Conservation (phyloP, 30 jellyfish, hydroid and myxozoan genomes). For the Aurelia sp. region DNA sequence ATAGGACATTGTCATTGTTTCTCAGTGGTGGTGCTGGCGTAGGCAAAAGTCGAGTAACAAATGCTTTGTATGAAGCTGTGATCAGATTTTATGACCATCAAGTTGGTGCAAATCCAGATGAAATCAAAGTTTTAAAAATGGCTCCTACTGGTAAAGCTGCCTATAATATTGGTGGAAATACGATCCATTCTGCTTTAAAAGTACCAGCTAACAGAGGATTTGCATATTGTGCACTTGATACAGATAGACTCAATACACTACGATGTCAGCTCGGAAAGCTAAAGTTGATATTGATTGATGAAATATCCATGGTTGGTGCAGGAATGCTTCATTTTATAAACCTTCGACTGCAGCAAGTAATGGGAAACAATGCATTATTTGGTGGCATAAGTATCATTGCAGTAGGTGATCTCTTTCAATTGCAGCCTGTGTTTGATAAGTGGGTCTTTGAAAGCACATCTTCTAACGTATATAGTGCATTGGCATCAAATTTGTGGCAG, state of each 20-base stretch:
- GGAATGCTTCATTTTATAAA: constrained; percentile 11
- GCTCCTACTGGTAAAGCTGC: constrained; percentile 53
- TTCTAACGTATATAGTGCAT: neutral
- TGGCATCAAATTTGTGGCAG: constrained; percentile 12
- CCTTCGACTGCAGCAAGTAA: constrained; percentile 22
- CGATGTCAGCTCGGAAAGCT: neutral
- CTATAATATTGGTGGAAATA: constrained; percentile 22
- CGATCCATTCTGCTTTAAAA: constrained; percentile 40
- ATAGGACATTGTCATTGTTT: constrained; percentile 2
- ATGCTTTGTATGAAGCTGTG: neutral
- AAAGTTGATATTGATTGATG: constrained; percentile 27
- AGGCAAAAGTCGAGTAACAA: constrained; percentile 26
- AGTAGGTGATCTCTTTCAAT: neutral
- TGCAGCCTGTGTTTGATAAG: constrained; percentile 20
- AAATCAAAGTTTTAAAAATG: neutral
- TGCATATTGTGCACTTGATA: constrained; percentile 1
- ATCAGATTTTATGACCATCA: neutral
- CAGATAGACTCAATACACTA: constrained; percentile 20
- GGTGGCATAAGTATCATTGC: constrained; percentile 33
- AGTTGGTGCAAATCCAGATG: constrained; percentile 31
- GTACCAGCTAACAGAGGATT: constrained; percentile 28
- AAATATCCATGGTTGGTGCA: constrained; percentile 38
- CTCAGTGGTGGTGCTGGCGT: constrained; percentile 55
- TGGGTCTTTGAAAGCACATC: constrained; percentile 17
- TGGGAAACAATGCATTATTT: neutral